Conservation (phyloP, 2,113 vertebrate genomes). For the Pelecanoides urinatrix region DNA sequence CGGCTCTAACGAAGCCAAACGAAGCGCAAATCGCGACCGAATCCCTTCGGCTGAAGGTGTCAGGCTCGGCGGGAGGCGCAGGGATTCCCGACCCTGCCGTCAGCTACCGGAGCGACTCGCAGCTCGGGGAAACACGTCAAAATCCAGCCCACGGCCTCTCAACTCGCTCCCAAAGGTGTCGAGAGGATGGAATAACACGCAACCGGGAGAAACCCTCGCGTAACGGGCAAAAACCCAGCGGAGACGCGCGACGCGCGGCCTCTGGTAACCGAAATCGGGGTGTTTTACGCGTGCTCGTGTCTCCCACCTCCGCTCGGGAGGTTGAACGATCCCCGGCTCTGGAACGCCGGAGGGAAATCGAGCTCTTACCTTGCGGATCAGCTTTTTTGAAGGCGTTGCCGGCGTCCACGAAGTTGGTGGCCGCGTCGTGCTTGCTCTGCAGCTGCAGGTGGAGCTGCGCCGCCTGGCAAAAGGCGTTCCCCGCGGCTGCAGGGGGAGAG, state of each 20-base stretch:
- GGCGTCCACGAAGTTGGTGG: background rate
- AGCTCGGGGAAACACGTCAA: background rate
- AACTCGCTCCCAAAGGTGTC: background rate
- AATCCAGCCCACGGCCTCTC: background rate
- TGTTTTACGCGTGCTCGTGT: background rate
- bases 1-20: background rate
- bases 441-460: slow-evolving; percentile 89
- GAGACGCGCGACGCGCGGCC: background rate
- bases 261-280: background rate
- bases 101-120: background rate
- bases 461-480: slow-evolving; percentile 89
- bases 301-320: background rate
- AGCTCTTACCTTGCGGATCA: slow-evolving; percentile 85
- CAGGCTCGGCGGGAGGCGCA: background rate
- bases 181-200: background rate
- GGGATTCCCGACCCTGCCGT: background rate
- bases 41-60: too few relatives aligned
- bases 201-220: background rate
- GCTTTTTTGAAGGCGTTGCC: slow-evolving; percentile 74
- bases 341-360: too few relatives aligned
- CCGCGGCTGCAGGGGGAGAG: slow-evolving; percentile 78
- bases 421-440: slow-evolving; percentile 88
- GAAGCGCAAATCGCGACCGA: background rate
- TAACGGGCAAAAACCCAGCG: background rate
- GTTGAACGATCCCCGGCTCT: too few relatives aligned